Percentiles rank a stretch among this genome's conserved stretches.
Evolutionary conservation across 2,888 invertebrate species (phyloP).

Genomic region (Gibbula magus): DNA sequence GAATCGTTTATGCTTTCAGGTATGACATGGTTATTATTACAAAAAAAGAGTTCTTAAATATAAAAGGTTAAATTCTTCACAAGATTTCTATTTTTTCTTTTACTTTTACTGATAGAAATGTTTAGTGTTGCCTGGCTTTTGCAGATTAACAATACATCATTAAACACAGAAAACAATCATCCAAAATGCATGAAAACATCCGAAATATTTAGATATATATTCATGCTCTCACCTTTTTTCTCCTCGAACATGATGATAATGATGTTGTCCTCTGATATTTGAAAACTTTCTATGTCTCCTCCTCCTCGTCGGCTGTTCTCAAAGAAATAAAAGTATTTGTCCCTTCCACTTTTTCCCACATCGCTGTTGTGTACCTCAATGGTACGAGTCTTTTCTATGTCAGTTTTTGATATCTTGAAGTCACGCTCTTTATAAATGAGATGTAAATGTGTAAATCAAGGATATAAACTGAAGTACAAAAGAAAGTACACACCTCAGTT

Average conservation of each 20-base stretch:
- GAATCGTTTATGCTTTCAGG: neutral
- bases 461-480: too few species aligned
- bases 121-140: neutral
- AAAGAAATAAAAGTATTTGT: neutral
- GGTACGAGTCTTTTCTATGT: neutral
- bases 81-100: neutral
- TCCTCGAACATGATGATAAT: neutral
- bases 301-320: neutral
- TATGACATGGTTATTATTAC: neutral
- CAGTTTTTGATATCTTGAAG: too few species aligned
- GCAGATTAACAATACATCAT: neutral
- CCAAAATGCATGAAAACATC: too few species aligned
- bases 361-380: neutral
- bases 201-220: too few species aligned
- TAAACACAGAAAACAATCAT: neutral
- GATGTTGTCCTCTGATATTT: neutral
- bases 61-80: neutral
- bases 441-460: too few species aligned
- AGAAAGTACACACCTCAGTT: too few species aligned
- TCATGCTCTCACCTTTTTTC: neutral
- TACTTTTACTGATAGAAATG: neutral
- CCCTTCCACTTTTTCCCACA: neutral
- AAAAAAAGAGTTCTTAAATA: neutral
- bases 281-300: neutral
- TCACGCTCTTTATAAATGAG: too few species aligned